These are phyloP conservation scores for Sphyrna mokarran DNA, from an alignment of 2,113 vertebrate genomes.

Conservation along the genomic window DNA sequence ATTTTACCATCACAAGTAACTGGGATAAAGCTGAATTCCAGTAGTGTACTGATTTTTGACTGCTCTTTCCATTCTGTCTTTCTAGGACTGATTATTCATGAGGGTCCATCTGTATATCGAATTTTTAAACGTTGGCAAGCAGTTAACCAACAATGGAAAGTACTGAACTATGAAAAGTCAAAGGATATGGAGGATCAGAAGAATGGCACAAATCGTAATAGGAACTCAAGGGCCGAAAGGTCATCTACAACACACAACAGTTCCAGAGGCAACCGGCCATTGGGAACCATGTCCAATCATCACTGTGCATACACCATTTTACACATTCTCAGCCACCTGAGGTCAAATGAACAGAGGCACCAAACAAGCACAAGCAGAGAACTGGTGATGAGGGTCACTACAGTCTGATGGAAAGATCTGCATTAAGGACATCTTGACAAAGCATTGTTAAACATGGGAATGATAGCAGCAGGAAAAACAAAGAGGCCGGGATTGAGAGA, in stretches of 20 bases:
- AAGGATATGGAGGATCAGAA: conserved; percentile 86
- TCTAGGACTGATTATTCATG: conserved; percentile 90
- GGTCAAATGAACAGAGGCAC: conserved; percentile 79
- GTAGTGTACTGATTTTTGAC: background rate
- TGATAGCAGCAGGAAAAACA: background rate
- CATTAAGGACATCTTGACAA: background rate
- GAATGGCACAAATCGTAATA: conserved; percentile 62
- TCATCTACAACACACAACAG: conserved; percentile 60
- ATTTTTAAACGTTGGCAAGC: conserved; percentile 98
- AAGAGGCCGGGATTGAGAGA: background rate
- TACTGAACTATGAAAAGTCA: conserved; percentile 93
- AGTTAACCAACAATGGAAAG: conserved; percentile 98
- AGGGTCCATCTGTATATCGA: conserved; percentile 93
- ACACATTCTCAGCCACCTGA: conserved; percentile 90
- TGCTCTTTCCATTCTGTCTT: conserved; percentile 44
- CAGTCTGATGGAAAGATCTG: conserved; percentile 69
- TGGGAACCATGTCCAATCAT: conserved; percentile 73
- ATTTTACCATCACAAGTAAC: background rate
- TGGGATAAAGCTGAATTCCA: background rate
- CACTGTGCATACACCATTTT: conserved; percentile 96
- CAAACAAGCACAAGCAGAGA: conserved; percentile 78
- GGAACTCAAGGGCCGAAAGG: conserved; percentile 62
- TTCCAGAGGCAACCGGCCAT: conserved; percentile 54
- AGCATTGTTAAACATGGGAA: background rate
- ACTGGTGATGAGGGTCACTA: conserved; percentile 98